These are phyloP conservation scores for Microctonus aethiopoides DNA, from an alignment of 2,888 invertebrate genomes.

Conservation along the genomic window DNA sequence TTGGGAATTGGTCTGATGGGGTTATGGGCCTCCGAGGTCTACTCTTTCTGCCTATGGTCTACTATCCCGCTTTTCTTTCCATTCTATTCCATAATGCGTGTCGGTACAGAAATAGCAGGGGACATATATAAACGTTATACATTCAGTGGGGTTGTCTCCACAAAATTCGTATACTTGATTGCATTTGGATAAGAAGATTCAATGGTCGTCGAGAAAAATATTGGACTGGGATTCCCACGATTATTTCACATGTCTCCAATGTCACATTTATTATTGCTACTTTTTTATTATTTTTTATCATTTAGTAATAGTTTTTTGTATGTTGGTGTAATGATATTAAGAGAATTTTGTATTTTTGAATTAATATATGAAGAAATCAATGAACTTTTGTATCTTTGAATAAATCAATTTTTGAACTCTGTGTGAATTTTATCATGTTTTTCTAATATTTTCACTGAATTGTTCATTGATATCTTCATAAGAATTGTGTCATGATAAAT, in stretches of 20 bases:
- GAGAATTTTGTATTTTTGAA: too few species aligned
- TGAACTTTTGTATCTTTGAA: too few species aligned
- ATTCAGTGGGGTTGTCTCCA: conserved; percentile 48
- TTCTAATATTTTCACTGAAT: too few species aligned
- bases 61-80: conserved; percentile 61
- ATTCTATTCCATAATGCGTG: conserved; percentile 65
- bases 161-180: conserved; percentile 64
- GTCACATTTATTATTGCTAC: conserved; percentile 27
- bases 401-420: too few species aligned
- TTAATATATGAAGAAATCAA: too few species aligned
- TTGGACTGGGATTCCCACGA: conserved; percentile 57
- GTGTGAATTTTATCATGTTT: too few species aligned
- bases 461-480: too few species aligned
- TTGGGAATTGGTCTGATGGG: conserved; percentile 69
- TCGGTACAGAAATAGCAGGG: conserved; percentile 25
- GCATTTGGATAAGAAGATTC: conserved; percentile 61
- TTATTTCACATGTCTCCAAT: conserved; percentile 31
- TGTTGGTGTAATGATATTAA: too few species aligned
- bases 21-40: conserved; percentile 72
- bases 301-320: too few species aligned
- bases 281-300: conserved; percentile 46
- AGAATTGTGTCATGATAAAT: too few species aligned
- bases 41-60: conserved; percentile 61
- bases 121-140: conserved; percentile 9
- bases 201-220: conserved; percentile 51